Evolutionary conservation across 2,797 vertebrate species (phyloP).

Genomic region (Aldrovandia affinis): DNA sequence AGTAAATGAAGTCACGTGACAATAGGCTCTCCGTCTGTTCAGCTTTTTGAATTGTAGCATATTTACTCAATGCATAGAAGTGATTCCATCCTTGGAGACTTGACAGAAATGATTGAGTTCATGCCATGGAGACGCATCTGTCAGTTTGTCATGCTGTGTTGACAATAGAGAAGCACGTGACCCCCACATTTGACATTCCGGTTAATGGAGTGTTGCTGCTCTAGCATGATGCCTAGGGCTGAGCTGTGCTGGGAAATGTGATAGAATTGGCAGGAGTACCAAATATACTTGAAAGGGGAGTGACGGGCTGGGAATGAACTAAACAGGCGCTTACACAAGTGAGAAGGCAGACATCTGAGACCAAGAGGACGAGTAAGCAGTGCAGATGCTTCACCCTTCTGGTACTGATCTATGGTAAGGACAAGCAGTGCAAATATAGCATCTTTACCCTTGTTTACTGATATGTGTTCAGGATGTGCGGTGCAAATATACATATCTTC

Average conservation of each 20-base stretch:
- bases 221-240: constrained; percentile 30
- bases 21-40: constrained; percentile 35
- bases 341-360: background rate
- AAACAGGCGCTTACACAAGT: background rate
- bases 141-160: constrained; percentile 54
- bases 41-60: constrained; percentile 34
- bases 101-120: background rate
- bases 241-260: constrained; percentile 33
- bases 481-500: background rate
- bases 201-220: constrained; percentile 55
- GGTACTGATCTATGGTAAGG: background rate
- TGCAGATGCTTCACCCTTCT: background rate
- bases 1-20: constrained; percentile 32
- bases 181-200: constrained; percentile 57
- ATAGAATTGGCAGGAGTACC: constrained; percentile 42
- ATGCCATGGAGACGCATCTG: constrained; percentile 37
- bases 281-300: constrained; percentile 30
- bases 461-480: background rate
- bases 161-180: constrained; percentile 42
- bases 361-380: background rate
- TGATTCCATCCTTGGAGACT: constrained; percentile 39
- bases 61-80: constrained; percentile 33
- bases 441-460: background rate
- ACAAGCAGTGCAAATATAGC: background rate
- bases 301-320: background rate